Conservation (phyloP, 1,140 invertebrate genomes). For the Nasonia giraulti region DNA sequence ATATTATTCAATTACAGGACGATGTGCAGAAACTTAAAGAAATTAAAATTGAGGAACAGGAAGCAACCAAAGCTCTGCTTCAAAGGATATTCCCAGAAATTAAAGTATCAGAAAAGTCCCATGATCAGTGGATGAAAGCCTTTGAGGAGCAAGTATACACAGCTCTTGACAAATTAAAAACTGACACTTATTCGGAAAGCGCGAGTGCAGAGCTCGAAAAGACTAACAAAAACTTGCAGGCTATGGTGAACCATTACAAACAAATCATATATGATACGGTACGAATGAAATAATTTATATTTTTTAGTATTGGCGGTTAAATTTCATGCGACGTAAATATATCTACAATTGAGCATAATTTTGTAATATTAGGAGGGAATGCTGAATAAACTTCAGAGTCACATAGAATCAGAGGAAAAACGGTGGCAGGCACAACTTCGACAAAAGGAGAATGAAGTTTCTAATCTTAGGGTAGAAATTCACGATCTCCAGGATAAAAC, state of each 20-base stretch:
- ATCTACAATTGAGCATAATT: background rate
- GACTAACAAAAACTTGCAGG: constrained; percentile 79
- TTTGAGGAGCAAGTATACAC: constrained; percentile 74
- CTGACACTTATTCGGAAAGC: constrained; percentile 21
- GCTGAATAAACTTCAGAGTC: constrained; percentile 80
- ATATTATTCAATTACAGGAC: constrained; percentile 65
- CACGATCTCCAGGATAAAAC: constrained; percentile 63
- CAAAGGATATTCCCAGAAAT: constrained; percentile 78
- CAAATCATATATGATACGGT: constrained; percentile 85
- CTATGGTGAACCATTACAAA: constrained; percentile 82
- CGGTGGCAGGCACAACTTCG: constrained; percentile 80
- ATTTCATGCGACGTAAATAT: background rate
- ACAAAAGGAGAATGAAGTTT: constrained; percentile 78
- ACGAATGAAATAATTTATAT: constrained; percentile 60
- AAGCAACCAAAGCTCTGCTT: constrained; percentile 75
- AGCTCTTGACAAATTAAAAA: constrained; percentile 58
- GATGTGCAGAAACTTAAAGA: constrained; percentile 70
- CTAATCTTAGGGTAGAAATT: constrained; percentile 74
- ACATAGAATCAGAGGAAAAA: constrained; percentile 82
- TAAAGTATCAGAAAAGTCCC: constrained; percentile 69
- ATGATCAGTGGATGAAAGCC: constrained; percentile 74
- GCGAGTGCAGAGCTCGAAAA: constrained; percentile 70
- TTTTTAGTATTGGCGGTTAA: background rate
- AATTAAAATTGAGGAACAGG: constrained; percentile 72
- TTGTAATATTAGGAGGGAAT: constrained; percentile 78